phyloP scores from a whole-genome alignment of 2,888 invertebrate species.

The Scaptomyza flava region DNA sequence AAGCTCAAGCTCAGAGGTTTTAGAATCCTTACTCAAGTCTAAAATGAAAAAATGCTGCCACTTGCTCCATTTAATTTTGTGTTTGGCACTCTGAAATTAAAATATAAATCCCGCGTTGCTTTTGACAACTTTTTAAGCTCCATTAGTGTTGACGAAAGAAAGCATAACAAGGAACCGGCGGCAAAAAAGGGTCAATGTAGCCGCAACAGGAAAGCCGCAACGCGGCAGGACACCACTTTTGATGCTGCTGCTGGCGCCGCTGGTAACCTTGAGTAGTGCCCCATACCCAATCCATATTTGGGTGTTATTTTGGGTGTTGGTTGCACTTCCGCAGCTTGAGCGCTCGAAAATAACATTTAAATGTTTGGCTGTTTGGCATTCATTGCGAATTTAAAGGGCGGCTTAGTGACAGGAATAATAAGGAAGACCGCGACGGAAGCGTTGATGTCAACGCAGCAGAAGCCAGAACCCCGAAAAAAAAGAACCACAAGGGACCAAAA shows the following conservation, averaged over 20 bases:
- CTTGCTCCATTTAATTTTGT: constrained; percentile 65
- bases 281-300: constrained; percentile 7
- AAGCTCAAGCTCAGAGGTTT: not conserved
- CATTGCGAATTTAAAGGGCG: constrained; percentile 79
- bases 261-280: constrained; percentile 52
- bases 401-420: constrained; percentile 78
- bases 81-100: constrained; percentile 74
- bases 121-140: constrained; percentile 78
- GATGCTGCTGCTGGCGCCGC: constrained; percentile 1
- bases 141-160: constrained; percentile 73
- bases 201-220: constrained; percentile 64
- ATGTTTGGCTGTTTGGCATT: constrained; percentile 77
- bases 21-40: not conserved
- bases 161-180: constrained; percentile 56
- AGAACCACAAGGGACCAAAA: constrained; percentile 55
- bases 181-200: constrained; percentile 73
- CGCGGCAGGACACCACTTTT: constrained; percentile 60
- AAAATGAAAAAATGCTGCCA: constrained; percentile 1
- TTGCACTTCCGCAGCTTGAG: constrained; percentile 62
- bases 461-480: constrained; percentile 28
- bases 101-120: constrained; percentile 71
- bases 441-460: constrained; percentile 68
- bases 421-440: constrained; percentile 76
- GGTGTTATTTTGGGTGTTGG: constrained; percentile 43
- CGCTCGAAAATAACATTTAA: constrained; percentile 64